Conservation (phyloP, 2,888 invertebrate species). For the Parelbella ahira region DNA sequence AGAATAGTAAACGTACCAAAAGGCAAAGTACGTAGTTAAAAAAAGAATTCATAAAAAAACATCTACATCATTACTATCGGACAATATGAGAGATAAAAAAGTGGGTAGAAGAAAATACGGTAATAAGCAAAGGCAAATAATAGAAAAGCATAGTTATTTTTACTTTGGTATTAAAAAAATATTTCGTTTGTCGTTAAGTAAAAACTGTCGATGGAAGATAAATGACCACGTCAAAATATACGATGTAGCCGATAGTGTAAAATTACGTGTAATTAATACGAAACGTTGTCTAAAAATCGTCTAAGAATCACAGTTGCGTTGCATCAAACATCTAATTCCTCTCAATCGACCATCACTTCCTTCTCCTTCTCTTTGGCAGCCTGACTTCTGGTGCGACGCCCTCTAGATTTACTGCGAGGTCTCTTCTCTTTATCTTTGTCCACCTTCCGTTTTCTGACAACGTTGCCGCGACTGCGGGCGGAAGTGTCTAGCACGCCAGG, state of each 20-base stretch:
- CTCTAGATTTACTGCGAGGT: conserved; percentile 63
- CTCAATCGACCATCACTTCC: conserved; percentile 57
- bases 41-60: too few relatives aligned
- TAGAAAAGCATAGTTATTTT: background rate
- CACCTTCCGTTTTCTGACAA: conserved; percentile 59
- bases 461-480: conserved; percentile 64
- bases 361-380: conserved; percentile 50
- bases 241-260: conserved; percentile 8
- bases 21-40: too few relatives aligned
- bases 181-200: too few relatives aligned
- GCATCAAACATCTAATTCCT: conserved; percentile 32
- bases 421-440: conserved; percentile 51
- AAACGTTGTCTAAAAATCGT: conserved; percentile 46
- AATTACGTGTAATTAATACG: conserved; percentile 33
- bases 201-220: conserved; percentile 7
- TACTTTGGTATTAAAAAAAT: conserved; percentile 21
- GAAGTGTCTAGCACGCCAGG: conserved; percentile 43
- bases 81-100: too few relatives aligned
- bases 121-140: background rate
- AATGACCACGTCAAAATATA: conserved; percentile 17
- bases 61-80: too few relatives aligned
- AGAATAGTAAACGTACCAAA: background rate
- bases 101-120: too few relatives aligned
- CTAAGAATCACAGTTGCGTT: conserved; percentile 61
- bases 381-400: conserved; percentile 68